These are phyloP conservation scores for Perodicticus potto DNA, from an alignment of 2,797 vertebrate genomes.

Conservation along the genomic window DNA sequence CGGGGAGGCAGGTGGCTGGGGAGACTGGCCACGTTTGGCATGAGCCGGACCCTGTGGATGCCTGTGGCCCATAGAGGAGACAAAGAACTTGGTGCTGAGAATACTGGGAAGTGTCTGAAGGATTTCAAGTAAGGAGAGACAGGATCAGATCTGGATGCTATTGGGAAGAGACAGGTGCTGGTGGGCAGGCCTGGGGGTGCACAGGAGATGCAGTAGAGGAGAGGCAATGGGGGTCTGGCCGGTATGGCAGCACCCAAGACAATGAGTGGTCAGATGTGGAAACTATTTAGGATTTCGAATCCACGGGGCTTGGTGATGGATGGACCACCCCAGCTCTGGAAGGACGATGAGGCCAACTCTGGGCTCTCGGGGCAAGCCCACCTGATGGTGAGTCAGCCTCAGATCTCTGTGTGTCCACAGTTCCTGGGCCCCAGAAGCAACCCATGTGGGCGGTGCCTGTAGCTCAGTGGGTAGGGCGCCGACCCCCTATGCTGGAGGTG, in stretches of 20 bases:
- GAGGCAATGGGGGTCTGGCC: not conserved
- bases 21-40: rapidly evolving
- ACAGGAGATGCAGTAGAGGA: not conserved
- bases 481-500: too few species aligned
- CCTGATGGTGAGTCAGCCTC: not conserved
- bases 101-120: not conserved
- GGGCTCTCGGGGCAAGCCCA: not conserved
- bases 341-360: not conserved
- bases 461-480: too few species aligned
- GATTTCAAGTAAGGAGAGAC: not conserved
- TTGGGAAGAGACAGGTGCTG: not conserved
- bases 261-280: not conserved
- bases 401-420: not conserved
- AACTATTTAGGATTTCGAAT: not conserved
- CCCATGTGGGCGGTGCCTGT: not conserved
- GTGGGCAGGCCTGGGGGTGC: not conserved
- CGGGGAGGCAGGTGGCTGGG: too few species aligned
- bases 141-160: not conserved
- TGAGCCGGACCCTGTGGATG: not conserved
- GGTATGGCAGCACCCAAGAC: not conserved
- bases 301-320: rapidly evolving
- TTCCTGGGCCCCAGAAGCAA: not conserved
- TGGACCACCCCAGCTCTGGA: not conserved
- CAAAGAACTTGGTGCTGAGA: not conserved
- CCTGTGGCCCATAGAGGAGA: not conserved